These are phyloP conservation scores for Darevskia mixta DNA, from an alignment of 2,797 vertebrate genomes.

Conservation along the genomic window DNA sequence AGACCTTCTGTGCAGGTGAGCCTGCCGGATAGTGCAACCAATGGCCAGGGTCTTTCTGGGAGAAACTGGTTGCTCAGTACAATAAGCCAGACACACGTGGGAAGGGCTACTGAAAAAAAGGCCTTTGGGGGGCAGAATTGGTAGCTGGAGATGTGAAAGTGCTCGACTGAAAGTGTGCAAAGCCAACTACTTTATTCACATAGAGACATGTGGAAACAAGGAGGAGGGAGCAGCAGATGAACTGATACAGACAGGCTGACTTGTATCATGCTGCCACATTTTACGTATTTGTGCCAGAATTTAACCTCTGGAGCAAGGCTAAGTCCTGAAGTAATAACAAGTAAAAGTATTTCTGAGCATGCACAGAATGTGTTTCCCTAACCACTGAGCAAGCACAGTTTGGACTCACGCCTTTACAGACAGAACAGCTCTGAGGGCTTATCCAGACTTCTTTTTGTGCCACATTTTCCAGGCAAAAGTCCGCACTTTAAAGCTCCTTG, in stretches of 20 bases:
- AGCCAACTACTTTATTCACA: conserved; percentile 19
- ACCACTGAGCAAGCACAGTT: background rate
- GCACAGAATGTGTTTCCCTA: background rate
- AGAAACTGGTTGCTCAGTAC: background rate
- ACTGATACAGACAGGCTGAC: background rate
- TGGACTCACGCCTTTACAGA: background rate
- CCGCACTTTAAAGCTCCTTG: no score
- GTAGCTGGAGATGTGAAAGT: background rate
- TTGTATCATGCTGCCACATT: background rate
- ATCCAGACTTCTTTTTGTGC: no score
- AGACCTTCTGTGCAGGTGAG: conserved; percentile 48
- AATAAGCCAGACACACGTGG: background rate
- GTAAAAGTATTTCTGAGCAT: background rate
- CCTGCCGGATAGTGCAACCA: conserved; percentile 40
- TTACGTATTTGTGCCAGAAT: background rate
- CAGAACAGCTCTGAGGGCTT: background rate
- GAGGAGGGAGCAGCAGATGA: background rate
- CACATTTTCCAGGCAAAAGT: no score
- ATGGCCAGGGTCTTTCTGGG: conserved; percentile 19
- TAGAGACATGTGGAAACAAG: background rate
- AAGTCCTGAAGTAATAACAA: background rate
- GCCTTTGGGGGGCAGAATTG: background rate
- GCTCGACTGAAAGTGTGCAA: background rate
- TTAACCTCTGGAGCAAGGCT: background rate
- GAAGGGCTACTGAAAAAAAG: background rate